Evolutionary conservation across 1,140 invertebrate genomes (phyloP).

Genomic region (Pseudachorutes palmiensis): DNA sequence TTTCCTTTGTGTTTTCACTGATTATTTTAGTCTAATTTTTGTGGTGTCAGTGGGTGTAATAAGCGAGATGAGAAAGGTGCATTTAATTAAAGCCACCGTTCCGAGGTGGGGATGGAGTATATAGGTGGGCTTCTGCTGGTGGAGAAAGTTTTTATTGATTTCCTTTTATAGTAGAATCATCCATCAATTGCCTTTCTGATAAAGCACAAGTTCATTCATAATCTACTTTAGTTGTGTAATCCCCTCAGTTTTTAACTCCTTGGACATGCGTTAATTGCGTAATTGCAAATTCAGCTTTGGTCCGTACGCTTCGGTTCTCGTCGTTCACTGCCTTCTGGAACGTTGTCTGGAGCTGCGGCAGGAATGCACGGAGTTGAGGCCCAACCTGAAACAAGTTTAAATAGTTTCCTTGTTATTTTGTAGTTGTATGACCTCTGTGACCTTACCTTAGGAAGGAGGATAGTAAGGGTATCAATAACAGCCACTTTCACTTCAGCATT

Average conservation of each 20-base stretch:
- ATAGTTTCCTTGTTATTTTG: background rate
- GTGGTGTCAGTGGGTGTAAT: too few species aligned
- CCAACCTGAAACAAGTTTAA: constrained; percentile 56
- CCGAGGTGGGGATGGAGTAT: too few species aligned
- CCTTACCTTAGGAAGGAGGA: constrained; percentile 75
- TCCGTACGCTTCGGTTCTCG: constrained; percentile 70
- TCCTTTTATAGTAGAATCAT: too few species aligned
- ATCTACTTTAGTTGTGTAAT: constrained; percentile 45
- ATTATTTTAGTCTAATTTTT: too few species aligned
- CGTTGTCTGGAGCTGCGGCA: constrained; percentile 96
- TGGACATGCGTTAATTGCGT: constrained; percentile 85
- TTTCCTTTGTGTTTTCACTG: too few species aligned
- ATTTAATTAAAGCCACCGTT: too few species aligned
- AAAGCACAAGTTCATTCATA: constrained; percentile 50
- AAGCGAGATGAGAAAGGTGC: too few species aligned
- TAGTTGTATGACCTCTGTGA: background rate
- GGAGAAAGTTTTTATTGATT: too few species aligned
- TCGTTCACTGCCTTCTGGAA: constrained; percentile 91
- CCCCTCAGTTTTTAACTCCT: constrained; percentile 39
- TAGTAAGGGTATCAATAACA: constrained; percentile 84
- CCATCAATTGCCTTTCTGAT: too few species aligned
- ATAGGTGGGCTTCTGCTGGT: too few species aligned
- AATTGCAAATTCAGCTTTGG: constrained; percentile 80
- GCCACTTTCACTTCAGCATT: constrained; percentile 88
- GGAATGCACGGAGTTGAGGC: constrained; percentile 88